These are phyloP conservation scores for Corbicula japonica DNA, from an alignment of 2,888 invertebrate species.

Conservation along the genomic window DNA sequence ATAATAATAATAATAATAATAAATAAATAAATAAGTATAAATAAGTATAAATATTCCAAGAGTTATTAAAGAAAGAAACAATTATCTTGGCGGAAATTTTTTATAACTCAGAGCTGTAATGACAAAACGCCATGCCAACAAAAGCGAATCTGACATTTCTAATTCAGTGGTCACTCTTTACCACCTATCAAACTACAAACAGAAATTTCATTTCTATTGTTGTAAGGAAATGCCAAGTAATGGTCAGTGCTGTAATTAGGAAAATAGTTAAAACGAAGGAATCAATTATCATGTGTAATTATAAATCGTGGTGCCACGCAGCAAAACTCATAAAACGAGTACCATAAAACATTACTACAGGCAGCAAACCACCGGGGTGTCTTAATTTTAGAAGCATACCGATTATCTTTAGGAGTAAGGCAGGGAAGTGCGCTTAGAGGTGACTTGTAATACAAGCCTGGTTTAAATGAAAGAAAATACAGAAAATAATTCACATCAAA, in stretches of 20 bases:
- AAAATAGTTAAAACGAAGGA: constrained; percentile 39
- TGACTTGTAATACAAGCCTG: constrained; percentile 5
- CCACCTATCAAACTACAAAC: constrained; percentile 4
- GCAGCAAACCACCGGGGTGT: constrained; percentile 25
- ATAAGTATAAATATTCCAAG: no score
- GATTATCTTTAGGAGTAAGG: not conserved
- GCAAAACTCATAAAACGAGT: constrained; percentile 26
- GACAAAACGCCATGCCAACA: not conserved
- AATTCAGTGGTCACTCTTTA: constrained; percentile 21
- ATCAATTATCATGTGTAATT: constrained; percentile 47
- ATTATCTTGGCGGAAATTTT: no score
- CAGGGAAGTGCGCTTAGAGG: not conserved
- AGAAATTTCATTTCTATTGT: constrained; percentile 24
- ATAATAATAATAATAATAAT: no score
- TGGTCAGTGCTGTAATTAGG: constrained; percentile 38
- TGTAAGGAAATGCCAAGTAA: constrained; percentile 15
- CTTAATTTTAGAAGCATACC: not conserved
- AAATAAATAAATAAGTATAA: no score
- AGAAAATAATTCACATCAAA: constrained; percentile 23
- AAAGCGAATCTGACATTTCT: constrained; percentile 28
- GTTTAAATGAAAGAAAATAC: constrained; percentile 18
- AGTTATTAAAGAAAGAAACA: no score
- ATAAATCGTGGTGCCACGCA: constrained; percentile 29
- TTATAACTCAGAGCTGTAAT: no score
- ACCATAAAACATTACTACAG: constrained; percentile 25